Conservation (phyloP, 2,888 invertebrate species). For the Cerastis leucographa region DNA sequence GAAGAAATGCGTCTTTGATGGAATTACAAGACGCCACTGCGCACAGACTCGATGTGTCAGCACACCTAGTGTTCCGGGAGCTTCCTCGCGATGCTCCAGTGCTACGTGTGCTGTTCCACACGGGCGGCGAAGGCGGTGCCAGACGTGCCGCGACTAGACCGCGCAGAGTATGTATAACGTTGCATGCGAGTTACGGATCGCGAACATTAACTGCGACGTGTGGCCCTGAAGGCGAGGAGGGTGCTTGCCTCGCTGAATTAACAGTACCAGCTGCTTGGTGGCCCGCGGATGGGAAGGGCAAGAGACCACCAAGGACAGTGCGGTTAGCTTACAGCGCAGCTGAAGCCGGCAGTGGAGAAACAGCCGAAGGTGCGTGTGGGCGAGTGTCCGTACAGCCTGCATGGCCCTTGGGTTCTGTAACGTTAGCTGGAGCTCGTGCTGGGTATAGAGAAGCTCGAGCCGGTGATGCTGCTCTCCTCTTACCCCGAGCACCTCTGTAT, state of each 20-base stretch:
- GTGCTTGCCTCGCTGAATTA: constrained; percentile 97
- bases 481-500: constrained; percentile 97
- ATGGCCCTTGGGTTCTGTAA: constrained; percentile 92
- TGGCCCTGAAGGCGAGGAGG: constrained; percentile 97
- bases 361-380: constrained; percentile 93
- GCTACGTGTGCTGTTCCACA: constrained; percentile 97
- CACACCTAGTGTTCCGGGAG: constrained; percentile 96
- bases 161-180: constrained; percentile 95
- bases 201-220: constrained; percentile 96
- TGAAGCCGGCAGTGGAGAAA: constrained; percentile 93
- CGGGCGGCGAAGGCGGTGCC: constrained; percentile 96
- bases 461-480: constrained; percentile 95
- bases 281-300: constrained; percentile 92
- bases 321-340: constrained; percentile 97
- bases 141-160: constrained; percentile 93
- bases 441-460: constrained; percentile 96
- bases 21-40: constrained; percentile 92
- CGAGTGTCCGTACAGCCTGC: constrained; percentile 92
- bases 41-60: constrained; percentile 97
- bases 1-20: constrained; percentile 90
- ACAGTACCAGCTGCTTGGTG: constrained; percentile 98
- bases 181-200: constrained; percentile 93
- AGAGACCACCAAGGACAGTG: constrained; percentile 93
- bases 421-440: constrained; percentile 94
- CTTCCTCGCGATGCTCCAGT: constrained; percentile 97